Conservation (phyloP, 2,797 vertebrate genomes). For the Parambassis ranga region DNA sequence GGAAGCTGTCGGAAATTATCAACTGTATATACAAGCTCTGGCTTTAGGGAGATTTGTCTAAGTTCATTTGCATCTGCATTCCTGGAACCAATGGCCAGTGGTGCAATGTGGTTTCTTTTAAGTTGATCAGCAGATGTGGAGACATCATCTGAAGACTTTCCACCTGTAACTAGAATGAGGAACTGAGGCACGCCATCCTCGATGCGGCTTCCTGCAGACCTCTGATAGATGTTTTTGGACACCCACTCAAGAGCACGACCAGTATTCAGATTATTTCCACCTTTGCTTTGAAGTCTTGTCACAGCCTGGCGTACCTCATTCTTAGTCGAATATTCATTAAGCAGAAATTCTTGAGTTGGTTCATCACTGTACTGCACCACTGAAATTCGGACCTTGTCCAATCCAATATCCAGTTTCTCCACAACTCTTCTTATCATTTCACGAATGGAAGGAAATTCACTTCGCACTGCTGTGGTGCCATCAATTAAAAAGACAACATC, state of each 20-base stretch:
- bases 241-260: constrained; percentile 90
- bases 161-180: constrained; percentile 88
- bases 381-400: constrained; percentile 86
- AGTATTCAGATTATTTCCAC: constrained; percentile 84
- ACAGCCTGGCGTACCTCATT: constrained; percentile 85
- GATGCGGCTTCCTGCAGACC: constrained; percentile 90
- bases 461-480: constrained; percentile 79
- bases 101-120: constrained; percentile 84
- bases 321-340: constrained; percentile 88
- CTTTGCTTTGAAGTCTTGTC: constrained; percentile 77
- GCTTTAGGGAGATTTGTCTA: constrained; percentile 85
- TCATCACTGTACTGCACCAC: constrained; percentile 94
- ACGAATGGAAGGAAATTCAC: constrained; percentile 84
- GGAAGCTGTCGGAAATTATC: constrained; percentile 85
- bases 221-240: constrained; percentile 87
- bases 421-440: constrained; percentile 87
- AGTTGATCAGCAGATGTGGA: constrained; percentile 81
- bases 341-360: constrained; percentile 84
- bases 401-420: constrained; percentile 86
- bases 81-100: constrained; percentile 83
- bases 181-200: constrained; percentile 95
- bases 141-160: constrained; percentile 87
- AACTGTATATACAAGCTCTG: constrained; percentile 83
- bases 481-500: constrained; percentile 96
- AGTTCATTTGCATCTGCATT: constrained; percentile 84